Evolutionary conservation across 2,888 invertebrate species (phyloP).

Genomic region (Epicampocera succincta): DNA sequence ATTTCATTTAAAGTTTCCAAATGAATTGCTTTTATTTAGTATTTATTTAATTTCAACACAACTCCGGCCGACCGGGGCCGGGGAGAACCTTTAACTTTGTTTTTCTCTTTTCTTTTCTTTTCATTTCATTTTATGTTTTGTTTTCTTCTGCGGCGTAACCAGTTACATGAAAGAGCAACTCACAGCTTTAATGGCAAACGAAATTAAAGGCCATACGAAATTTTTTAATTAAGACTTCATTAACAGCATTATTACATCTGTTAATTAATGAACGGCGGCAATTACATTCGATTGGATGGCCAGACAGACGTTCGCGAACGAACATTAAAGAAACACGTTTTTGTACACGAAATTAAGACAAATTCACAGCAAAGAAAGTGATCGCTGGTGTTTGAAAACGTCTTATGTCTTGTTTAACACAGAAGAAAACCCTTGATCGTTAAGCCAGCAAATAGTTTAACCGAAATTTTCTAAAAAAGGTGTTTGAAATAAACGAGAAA

Average conservation of each 20-base stretch:
- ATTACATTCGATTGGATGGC: too few species aligned
- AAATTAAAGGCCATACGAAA: constrained; percentile 35
- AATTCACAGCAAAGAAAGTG: too few species aligned
- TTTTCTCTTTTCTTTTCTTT: constrained; percentile 34
- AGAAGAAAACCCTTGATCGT: too few species aligned
- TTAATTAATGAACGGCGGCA: constrained; percentile 16
- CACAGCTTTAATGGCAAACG: background rate
- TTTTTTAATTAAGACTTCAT: constrained; percentile 45
- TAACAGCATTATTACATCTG: constrained; percentile 33
- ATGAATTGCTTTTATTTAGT: constrained; percentile 41
- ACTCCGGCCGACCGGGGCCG: background rate
- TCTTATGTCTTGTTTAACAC: too few species aligned
- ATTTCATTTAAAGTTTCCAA: constrained; percentile 45
- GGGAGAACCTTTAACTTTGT: constrained; percentile 26
- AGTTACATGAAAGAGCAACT: constrained; percentile 15
- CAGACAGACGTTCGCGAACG: too few species aligned
- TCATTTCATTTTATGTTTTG: constrained; percentile 12
- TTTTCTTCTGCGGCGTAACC: background rate
- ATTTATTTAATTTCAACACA: constrained; percentile 42
- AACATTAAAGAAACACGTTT: too few species aligned
- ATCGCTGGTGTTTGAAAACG: too few species aligned
- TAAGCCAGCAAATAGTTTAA: too few species aligned
- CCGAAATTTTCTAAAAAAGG: too few species aligned
- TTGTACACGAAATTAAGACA: too few species aligned
- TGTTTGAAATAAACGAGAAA: too few species aligned